phyloP scores from a whole-genome alignment of 2,888 invertebrate genomes.

The Spilarctia lutea region DNA sequence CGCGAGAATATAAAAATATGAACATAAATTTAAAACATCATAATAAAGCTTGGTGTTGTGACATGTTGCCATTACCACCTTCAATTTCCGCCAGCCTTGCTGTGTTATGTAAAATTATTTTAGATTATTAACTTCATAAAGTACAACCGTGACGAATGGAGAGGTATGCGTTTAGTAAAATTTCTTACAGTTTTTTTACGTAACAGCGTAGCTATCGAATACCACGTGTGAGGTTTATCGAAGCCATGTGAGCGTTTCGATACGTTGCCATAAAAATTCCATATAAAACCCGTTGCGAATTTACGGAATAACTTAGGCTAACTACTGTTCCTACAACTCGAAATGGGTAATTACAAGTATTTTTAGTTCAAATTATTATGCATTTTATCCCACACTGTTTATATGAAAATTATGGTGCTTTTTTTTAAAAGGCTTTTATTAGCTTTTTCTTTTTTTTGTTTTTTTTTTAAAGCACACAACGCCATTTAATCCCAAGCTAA shows the following conservation, averaged over 20 bases:
- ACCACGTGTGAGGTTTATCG: constrained; percentile 75
- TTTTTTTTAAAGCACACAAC: too few relatives aligned
- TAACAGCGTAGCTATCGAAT: constrained; percentile 55
- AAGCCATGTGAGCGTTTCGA: constrained; percentile 73
- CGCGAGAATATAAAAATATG: background rate
- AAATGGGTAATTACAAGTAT: background rate
- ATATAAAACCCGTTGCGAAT: constrained; percentile 60
- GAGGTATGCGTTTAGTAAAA: constrained; percentile 41
- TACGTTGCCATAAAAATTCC: constrained; percentile 70
- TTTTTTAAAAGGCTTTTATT: too few relatives aligned
- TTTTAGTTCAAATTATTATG: background rate
- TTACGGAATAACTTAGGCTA: constrained; percentile 33
- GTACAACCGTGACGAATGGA: constrained; percentile 41
- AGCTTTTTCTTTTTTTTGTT: too few relatives aligned
- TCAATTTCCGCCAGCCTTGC: constrained; percentile 2
- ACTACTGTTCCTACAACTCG: background rate
- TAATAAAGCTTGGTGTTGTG: background rate
- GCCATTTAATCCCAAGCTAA: too few relatives aligned
- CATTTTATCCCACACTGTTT: background rate
- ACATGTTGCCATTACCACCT: background rate
- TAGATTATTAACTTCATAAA: constrained; percentile 21
- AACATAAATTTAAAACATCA: background rate
- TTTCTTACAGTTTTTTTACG: constrained; percentile 53
- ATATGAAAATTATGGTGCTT: background rate
- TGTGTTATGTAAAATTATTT: constrained; percentile 14